Conservation (phyloP, 2,888 invertebrate species). For the Amphipoea oculea region DNA sequence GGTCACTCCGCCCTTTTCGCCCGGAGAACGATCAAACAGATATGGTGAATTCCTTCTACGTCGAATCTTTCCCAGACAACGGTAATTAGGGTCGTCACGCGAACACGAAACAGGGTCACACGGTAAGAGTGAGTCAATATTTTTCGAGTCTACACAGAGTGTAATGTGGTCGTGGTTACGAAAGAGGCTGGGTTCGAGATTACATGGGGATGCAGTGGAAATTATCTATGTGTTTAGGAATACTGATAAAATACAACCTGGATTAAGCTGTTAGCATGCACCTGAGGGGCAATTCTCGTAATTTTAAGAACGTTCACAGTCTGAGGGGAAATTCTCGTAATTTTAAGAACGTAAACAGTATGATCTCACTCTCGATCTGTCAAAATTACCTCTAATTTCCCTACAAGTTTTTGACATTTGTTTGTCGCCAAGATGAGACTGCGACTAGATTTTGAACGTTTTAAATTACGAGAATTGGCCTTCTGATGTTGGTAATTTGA, state of each 20-base stretch:
- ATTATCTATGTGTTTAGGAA: not conserved
- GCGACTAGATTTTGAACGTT: too few species aligned
- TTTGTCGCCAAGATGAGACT: too few species aligned
- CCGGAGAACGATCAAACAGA: slow-evolving; percentile 33
- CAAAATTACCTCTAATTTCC: too few species aligned
- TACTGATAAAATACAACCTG: slow-evolving; percentile 14
- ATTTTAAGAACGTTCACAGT: too few species aligned
- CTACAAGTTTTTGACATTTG: too few species aligned
- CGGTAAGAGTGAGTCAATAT: slow-evolving; percentile 39
- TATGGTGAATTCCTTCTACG: slow-evolving; percentile 47
- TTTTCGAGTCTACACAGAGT: slow-evolving; percentile 16
- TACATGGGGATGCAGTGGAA: not conserved
- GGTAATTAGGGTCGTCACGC: slow-evolving; percentile 60
- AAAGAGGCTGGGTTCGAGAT: slow-evolving; percentile 23
- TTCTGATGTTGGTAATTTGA: not conserved
- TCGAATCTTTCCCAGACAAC: slow-evolving; percentile 53
- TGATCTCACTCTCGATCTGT: too few species aligned
- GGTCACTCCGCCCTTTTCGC: slow-evolving; percentile 22
- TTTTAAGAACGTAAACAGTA: too few species aligned
- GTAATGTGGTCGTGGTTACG: slow-evolving; percentile 14
- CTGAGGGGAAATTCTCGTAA: too few species aligned
- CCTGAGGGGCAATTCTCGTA: too few species aligned
- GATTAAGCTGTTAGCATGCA: not conserved
- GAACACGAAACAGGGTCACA: slow-evolving; percentile 45
- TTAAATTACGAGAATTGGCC: too few species aligned